Percentiles rank a stretch among this genome's conserved stretches.
Conservation (phyloP, 2,888 invertebrate species). For the Cepaea hortensis region DNA sequence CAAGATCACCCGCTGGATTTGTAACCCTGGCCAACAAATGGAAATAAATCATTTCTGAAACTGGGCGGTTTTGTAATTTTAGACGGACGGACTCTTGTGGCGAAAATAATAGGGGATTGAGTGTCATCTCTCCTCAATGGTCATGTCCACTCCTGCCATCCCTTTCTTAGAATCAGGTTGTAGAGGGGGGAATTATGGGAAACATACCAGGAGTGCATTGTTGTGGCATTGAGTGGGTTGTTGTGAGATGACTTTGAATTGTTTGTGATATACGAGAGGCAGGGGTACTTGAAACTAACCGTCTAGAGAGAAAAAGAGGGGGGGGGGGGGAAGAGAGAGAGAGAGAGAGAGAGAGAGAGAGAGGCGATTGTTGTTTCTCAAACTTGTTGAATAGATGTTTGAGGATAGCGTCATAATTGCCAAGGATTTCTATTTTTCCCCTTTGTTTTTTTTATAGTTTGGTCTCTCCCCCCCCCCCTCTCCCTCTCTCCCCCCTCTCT, state of each 20-base stretch:
- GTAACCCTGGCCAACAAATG: neutral
- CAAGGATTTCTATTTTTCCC: neutral
- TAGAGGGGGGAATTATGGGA: neutral
- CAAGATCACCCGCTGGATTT: neutral
- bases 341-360: too few relatives aligned
- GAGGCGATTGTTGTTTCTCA: too few relatives aligned
- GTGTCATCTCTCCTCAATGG: neutral
- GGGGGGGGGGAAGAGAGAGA: too few relatives aligned
- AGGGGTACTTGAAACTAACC: neutral
- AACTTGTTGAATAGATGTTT: too few relatives aligned
- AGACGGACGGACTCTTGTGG: neutral
- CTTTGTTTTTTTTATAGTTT: neutral
- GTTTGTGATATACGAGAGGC: neutral
- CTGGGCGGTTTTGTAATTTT: neutral
- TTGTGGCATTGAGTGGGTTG: neutral
- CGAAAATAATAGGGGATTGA: neutral
- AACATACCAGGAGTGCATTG: neutral
- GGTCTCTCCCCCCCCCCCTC: neutral
- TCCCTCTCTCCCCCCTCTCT: neutral
- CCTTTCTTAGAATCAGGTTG: neutral
- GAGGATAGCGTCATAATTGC: too few relatives aligned
- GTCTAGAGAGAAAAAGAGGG: too few relatives aligned
- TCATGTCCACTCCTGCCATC: neutral
- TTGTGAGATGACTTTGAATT: neutral
- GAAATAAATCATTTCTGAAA: neutral